Base-by-base conservation (phyloP, 2,797 vertebrate genomes). In the Alca torda region DNA sequence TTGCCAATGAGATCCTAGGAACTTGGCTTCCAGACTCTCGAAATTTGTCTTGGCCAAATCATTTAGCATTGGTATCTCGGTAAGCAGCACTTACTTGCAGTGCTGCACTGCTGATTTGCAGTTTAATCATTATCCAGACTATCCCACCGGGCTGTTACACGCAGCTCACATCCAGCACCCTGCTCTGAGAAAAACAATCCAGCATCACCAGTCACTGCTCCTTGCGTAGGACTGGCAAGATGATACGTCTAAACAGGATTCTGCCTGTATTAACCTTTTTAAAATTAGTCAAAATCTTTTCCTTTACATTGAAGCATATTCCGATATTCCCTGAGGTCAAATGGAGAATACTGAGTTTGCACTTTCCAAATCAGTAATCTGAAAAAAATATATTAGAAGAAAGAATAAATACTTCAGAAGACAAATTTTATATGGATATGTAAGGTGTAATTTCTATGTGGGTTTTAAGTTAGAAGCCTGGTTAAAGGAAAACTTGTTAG, bases 41-140 rank as follows among this genome's bases (percentile, higher is more conserved):
- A 61, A 77, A 74, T 83, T 45, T 77, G 35, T 25, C 50, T 64
- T 70, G 57, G 35, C 45, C 80, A 85, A 59, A 31, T 23, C 25
- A 21, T 16, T 56, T n/a, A 70, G 37, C 1, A 3, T 10, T 4
- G 11, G 79, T 33, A 45, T 51, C 45, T 73, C 0, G 0, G 46
- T 45, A 51, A 69, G 46, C 24, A 67, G 59, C 37, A 19, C 18
- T 37, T 37, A 37, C 10, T 37, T 37, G 37, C 37, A 37, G 37
- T 37, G 37, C 37, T 37, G 37, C 37, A 3, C 26, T 50, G 90
- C 19, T 0, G 4, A 64, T 53, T 72, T 0, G 0, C 31, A 63
- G 26, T 51, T 77, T 43, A 54, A 59, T 46, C 19, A 3, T 43
- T 60, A 41, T 8, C 35, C 35, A 72, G 26, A 45, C 24, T 16